phyloP scores from a whole-genome alignment of 2,113 vertebrate genomes.

The Clarias batrachus region DNA sequence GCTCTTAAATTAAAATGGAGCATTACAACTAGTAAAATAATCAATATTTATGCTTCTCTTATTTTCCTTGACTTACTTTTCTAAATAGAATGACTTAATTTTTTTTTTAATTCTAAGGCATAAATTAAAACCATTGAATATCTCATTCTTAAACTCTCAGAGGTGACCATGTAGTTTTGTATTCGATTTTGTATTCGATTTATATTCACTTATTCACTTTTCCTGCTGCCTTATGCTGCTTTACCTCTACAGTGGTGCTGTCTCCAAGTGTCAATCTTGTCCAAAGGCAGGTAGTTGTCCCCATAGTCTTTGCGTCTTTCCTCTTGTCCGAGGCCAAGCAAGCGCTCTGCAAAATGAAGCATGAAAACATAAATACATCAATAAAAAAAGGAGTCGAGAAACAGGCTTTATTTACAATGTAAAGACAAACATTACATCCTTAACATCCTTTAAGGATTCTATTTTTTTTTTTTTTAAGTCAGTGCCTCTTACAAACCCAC shows the following conservation, averaged over 20 bases:
- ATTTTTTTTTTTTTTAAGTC: neutral
- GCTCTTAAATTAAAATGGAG: too few species aligned
- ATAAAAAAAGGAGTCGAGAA: neutral
- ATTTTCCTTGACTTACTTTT: too few species aligned
- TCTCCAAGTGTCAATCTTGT: conserved; percentile 82
- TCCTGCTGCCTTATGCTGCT: neutral
- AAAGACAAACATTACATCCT: neutral
- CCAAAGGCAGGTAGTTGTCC: conserved; percentile 78
- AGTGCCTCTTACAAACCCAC: neutral
- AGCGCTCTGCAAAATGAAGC: conserved; percentile 76
- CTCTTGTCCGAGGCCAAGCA: conserved; percentile 84
- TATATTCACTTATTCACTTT: neutral
- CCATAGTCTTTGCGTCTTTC: conserved; percentile 90
- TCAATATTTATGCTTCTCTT: neutral
- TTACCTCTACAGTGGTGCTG: conserved; percentile 70
- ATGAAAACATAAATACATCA: neutral
- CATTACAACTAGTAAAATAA: neutral
- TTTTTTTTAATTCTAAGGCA: neutral
- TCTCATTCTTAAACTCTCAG: neutral
- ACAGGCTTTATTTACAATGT: neutral
- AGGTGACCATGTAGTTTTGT: neutral
- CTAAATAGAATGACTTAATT: too few species aligned
- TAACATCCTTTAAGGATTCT: neutral
- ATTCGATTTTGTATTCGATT: neutral
- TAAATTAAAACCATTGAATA: neutral